Base-by-base conservation (phyloP, 2,888 invertebrate species). In the Blera fallax region DNA sequence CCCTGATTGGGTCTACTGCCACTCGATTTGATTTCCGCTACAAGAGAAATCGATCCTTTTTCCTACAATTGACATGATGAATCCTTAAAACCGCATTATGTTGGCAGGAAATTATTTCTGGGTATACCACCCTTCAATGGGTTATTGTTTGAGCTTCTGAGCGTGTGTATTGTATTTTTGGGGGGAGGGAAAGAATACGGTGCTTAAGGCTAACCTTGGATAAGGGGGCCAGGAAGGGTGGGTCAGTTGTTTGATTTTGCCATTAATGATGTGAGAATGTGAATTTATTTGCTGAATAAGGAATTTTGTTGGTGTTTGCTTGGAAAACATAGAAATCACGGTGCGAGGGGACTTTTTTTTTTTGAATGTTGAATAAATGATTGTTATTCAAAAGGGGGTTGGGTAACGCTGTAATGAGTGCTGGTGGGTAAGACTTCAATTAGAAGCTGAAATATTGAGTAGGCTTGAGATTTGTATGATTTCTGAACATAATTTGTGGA, bases 21-120 rank as follows among this genome's bases (percentile, higher is more conserved):
- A 72, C 16, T 79, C 64, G 65, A 79, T 45, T 79, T 72, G 72
- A 72, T 54, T 64, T 56, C 79, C 58, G 58, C 29, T 58, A 65
- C 29, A 43, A 18, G 43, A 52, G 32, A 60, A 60, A 74, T 83
- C 72, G 58, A 83, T 83, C 60, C 69, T 27, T 67, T 62, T 50
- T 16, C 52, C 10, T 27, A 40, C 65, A 62, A 65, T 78, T 69
- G 79, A 69, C 43, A 58, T 64, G 62, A 73, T 62, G 69, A 74
- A 79, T 79, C 74, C 73, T 52, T 79, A 74, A 73, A 79, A 84
- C 54, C 69, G 56, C 69, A 70, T 74, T 69, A 64, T 64, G 16
- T 56, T 64, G 58, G 48, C 72, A 79, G 62, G 79, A 84, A 74
- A 74, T 84, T 69, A 62, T 69, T 78, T 83, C 60, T 72, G 52